Conservation (phyloP, 1,140 invertebrate species). For the Papilio glaucus region DNA sequence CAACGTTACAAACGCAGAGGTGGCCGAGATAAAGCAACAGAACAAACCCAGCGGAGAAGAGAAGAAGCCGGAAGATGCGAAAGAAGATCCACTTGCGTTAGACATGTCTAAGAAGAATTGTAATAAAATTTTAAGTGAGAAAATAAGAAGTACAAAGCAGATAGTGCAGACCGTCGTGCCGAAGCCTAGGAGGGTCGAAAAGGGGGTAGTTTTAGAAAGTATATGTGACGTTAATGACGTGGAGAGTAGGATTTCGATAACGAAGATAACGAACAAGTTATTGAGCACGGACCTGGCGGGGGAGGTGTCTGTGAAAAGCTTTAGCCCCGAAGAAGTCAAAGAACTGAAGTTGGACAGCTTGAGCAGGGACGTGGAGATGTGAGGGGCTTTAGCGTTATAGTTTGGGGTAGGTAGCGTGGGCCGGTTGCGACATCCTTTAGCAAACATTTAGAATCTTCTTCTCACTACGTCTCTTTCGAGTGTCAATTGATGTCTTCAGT, state of each 20-base stretch:
- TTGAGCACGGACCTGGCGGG: constrained; percentile 71
- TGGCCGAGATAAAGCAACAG: constrained; percentile 90
- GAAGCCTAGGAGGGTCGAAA: constrained; percentile 68
- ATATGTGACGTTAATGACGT: constrained; percentile 77
- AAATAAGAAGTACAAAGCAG: constrained; percentile 64
- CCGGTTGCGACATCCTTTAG: not conserved
- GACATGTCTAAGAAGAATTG: constrained; percentile 80
- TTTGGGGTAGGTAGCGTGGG: not conserved
- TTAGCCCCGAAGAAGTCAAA: constrained; percentile 71
- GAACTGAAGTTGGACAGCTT: constrained; percentile 67
- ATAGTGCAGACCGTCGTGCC: constrained; percentile 51
- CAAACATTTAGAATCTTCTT: too few relatives aligned
- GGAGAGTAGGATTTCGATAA: constrained; percentile 80
- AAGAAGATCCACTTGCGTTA: constrained; percentile 70
- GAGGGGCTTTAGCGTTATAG: constrained; percentile 43
- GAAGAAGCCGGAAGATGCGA: constrained; percentile 60
- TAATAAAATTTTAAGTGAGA: constrained; percentile 73
- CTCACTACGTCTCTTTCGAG: too few relatives aligned
- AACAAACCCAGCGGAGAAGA: constrained; percentile 70
- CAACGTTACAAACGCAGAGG: constrained; percentile 94
- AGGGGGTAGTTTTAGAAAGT: constrained; percentile 67
- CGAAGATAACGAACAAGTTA: constrained; percentile 80
- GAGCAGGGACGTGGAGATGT: constrained; percentile 75
- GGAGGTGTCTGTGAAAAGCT: constrained; percentile 72
- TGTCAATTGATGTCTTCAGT: too few relatives aligned